Base-by-base conservation (phyloP, 2,113 vertebrate genomes). In the Sapajus apella region DNA sequence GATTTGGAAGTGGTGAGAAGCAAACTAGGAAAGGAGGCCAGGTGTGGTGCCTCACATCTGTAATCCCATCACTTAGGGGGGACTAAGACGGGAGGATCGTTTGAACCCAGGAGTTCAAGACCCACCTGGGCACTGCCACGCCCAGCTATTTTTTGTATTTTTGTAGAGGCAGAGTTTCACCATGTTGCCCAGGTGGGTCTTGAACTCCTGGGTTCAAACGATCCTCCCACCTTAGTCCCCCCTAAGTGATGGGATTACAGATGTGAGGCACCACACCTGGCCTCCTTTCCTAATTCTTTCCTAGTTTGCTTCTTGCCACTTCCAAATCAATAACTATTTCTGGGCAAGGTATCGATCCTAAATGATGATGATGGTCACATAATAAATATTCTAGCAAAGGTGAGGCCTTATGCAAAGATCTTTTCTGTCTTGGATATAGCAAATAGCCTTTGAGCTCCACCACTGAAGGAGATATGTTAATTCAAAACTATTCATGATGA, bases 401-500 rank as follows among this genome's bases (percentile, higher is more conserved):
- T 86, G 30, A 11, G 55, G 43, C 68, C 14, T 66, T 52, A 80
- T 68, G 32, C 40, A 92, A 92, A 92, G 52, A 82, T 61, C 13
- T 77, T 82, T 91, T 88, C 82, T 91, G 37, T 95, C 72, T n/a
- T 76, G 4, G 37, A 85, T 66, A 87, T 14, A 81, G 25, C 58
- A 95, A 92, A 94, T 3, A 40, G 75, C 35, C 25, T 91, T 94
- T 86, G 17, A 50, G 82, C 40, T 96, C 56, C 8, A 80, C 25
- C 79, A 89, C 23, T 76, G 68, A 87, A 90, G 70, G 43, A 84
- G 25, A 47, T 47, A 91, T 32, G 23, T 95, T 87, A 94, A 68
- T 79, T 94, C 50, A 95, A 94, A 89, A 81, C 27, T 77, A 32
- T 93, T 89, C 80, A 92, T 32, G 76, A 79, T 80, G 30, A 10